Percentiles rank a stretch among this genome's conserved stretches.
phyloP scores from a whole-genome alignment of 2,797 vertebrate genomes.

The Crypturellus tataupa region DNA sequence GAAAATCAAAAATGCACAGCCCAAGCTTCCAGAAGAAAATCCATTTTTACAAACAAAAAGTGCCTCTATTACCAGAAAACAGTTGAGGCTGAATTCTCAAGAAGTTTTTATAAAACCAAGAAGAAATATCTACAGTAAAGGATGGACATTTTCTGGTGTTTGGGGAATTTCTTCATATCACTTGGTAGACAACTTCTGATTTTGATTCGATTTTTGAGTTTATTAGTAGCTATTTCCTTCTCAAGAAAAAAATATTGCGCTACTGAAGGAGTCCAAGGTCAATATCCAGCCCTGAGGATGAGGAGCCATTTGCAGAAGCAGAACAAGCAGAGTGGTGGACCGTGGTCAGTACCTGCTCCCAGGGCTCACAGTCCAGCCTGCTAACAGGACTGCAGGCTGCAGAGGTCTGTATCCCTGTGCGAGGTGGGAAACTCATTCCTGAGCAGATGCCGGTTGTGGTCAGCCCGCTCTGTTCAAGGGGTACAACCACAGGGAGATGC shows the following conservation, averaged over 20 bases:
- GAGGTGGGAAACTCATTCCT: background rate
- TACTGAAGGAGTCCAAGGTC: background rate
- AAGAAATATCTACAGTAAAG: background rate
- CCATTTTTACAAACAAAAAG: background rate
- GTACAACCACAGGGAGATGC: background rate
- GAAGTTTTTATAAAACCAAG: background rate
- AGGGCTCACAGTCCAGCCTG: background rate
- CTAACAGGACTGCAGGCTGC: accelerated
- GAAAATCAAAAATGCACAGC: background rate
- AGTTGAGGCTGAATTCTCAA: background rate
- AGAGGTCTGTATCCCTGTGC: background rate
- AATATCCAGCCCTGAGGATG: background rate
- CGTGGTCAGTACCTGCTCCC: background rate
- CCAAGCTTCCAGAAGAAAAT: background rate
- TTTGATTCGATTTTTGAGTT: background rate
- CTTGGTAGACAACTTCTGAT: background rate
- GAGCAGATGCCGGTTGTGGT: background rate
- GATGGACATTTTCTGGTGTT: background rate
- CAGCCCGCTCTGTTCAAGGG: accelerated
- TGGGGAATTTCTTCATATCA: background rate
- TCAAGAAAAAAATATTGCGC: background rate
- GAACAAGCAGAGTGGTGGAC: background rate
- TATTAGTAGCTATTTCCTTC: background rate
- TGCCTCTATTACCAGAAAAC: background rate
- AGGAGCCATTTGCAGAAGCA: accelerated